Conservation (phyloP, 2,888 invertebrate genomes). For the Drosophila mercatorum region DNA sequence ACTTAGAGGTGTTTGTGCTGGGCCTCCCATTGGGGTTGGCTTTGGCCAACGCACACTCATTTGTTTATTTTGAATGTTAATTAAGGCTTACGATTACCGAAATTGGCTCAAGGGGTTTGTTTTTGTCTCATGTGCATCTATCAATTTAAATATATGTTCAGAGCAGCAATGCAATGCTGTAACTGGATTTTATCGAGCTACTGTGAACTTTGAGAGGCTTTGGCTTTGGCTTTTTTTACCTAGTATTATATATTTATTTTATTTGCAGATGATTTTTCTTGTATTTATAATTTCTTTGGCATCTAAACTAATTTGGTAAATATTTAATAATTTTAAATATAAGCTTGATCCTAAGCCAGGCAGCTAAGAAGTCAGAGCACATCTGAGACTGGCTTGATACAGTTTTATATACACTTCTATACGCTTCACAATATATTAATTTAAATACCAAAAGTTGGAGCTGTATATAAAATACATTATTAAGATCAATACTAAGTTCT, state of each 20-base stretch:
- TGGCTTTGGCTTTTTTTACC: no score
- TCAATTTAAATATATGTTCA: background rate
- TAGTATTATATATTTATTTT: background rate
- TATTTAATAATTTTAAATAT: no score
- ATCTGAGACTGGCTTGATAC: no score
- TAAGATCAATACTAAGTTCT: no score
- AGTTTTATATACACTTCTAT: no score
- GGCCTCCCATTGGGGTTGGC: conserved; percentile 28
- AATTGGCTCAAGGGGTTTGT: conserved; percentile 30
- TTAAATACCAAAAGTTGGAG: no score
- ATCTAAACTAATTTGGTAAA: background rate
- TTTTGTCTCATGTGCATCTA: background rate
- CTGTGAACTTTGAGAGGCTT: background rate
- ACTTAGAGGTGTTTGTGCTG: conserved; percentile 34
- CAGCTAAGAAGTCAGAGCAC: no score
- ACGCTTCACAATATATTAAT: no score
- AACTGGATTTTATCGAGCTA: background rate
- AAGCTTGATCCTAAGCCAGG: no score
- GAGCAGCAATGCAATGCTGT: background rate
- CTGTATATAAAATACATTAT: no score
- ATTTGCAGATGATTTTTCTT: background rate
- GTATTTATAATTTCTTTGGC: background rate
- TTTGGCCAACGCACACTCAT: conserved; percentile 40
- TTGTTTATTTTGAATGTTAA: conserved; percentile 82
- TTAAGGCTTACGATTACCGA: conserved; percentile 74